Percentiles rank a stretch among this genome's conserved stretches.
Evolutionary conservation across 2,797 vertebrate species (phyloP).

Genomic region (Odontamblyopus lacepedii): DNA sequence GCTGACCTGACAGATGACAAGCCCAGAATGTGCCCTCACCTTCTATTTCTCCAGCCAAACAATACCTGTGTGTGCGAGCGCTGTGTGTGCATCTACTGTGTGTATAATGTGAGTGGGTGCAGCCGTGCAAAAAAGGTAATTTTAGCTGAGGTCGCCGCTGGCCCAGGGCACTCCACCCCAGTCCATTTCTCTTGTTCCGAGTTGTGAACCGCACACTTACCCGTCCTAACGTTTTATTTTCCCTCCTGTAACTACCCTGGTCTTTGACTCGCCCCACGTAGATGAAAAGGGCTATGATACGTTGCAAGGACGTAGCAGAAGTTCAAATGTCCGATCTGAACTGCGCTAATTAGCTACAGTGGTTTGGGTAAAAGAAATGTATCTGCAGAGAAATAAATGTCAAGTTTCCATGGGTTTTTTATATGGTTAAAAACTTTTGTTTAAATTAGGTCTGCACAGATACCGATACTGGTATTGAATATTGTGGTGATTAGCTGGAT

Average conservation of each 20-base stretch:
- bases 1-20: slow-evolving; percentile 26
- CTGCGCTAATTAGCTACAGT: background rate
- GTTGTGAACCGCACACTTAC: slow-evolving; percentile 10
- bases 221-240: background rate
- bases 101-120: slow-evolving; percentile 25
- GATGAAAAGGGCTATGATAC: slow-evolving; percentile 21
- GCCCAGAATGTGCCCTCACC: slow-evolving; percentile 25
- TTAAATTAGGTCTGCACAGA: too few species aligned
- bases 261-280: background rate
- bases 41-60: slow-evolving; percentile 36
- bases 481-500: too few species aligned
- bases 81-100: slow-evolving; percentile 42
- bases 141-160: slow-evolving; percentile 69
- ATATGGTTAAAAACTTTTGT: too few species aligned
- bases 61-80: slow-evolving; percentile 18
- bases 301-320: slow-evolving; percentile 2
- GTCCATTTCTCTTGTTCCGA: slow-evolving; percentile 18
- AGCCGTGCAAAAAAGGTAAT: slow-evolving; percentile 60
- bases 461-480: too few species aligned
- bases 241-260: background rate
- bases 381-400: too few species aligned
- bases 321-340: background rate
- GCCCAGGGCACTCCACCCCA: slow-evolving; percentile 45
- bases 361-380: background rate
- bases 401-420: too few species aligned